Evolutionary conservation across 2,888 invertebrate genomes (phyloP), one percentile per base, ranked within the genome.

Genomic region (Cephus pygmeus): DNA sequence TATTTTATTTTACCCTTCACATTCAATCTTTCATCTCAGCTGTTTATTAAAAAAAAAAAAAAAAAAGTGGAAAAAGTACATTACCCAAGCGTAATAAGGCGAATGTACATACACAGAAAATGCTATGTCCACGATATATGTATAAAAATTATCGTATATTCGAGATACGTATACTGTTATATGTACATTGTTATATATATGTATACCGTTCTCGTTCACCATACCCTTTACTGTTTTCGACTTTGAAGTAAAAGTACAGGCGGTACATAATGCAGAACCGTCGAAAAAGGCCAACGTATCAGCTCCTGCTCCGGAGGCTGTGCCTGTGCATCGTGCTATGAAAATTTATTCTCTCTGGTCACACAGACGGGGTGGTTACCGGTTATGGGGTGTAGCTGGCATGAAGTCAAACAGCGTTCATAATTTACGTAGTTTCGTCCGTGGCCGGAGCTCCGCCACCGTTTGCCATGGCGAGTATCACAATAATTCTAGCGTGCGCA

Each of bases 391-490:
- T 85, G 85, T 86, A 86, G 85, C 86, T 89, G 90, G 90, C 90
- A 88, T 83, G 81, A 85, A 90, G 88, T 90, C 90, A 90, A 90
- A 90, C 87, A 84, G 87, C 88, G 86, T 89, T 88, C 85, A 89
- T 90, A 89, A 90, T 90, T 90, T 86, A 90, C 88, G 87, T 85
- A 87, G 86, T 86, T 88, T 87, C 86, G 87, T 86, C 86, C 82
- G 86, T 86, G 87, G 84, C 84, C 79, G 81, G 82, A 83, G 81
- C 77, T 30, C 40, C 40, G 40, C 15, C 40, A 40, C 40, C 40
- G 40, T 40, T 40, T 34, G n/a, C 71, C 71, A 34, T 36, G 74
- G 74, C 74, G 69, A 77, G 77, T 77, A 77, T 77, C 77, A 40
- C 77, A 77, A 77, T 77, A 77, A 77, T 77, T 77, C 73, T 69